Percentiles rank a stretch among this genome's conserved stretches.
Conservation (phyloP, 2,797 vertebrate genomes). For the Enteromius radiatus region DNA sequence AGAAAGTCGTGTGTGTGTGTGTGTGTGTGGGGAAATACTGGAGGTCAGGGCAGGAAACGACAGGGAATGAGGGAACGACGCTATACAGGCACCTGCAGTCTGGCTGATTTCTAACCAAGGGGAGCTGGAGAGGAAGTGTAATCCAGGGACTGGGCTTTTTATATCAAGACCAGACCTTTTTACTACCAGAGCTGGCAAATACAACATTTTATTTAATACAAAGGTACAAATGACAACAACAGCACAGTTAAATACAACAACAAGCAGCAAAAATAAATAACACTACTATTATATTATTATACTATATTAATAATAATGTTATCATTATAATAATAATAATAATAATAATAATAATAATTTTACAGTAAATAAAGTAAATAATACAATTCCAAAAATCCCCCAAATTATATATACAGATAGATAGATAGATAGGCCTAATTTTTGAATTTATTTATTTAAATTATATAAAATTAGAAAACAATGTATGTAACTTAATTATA, state of each 20-base stretch:
- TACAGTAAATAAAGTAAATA: background rate
- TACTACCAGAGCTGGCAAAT: background rate
- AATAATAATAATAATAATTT: no score
- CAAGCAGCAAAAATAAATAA: background rate
- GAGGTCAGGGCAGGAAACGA: slow-evolving; percentile 37
- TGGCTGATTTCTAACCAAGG: slow-evolving; percentile 57
- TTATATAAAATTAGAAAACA: no score
- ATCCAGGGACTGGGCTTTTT: slow-evolving; percentile 1
- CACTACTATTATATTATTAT: no score
- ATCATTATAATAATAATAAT: no score
- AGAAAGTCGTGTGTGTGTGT: slow-evolving; percentile 58
- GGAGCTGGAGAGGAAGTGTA: slow-evolving; percentile 8
- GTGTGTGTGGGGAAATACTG: slow-evolving; percentile 63
- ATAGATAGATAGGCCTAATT: background rate
- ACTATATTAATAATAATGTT: no score
- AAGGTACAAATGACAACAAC: background rate
- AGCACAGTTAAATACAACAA: background rate
- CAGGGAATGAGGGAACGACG: slow-evolving; percentile 35
- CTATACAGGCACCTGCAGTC: slow-evolving; percentile 50
- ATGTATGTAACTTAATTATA: no score
- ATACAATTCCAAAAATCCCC: background rate
- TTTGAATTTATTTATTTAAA: no score
- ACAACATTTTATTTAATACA: background rate
- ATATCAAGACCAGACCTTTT: background rate
- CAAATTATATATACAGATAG: background rate